Percentiles rank a stretch among this genome's conserved stretches.
Evolutionary conservation across 2,797 vertebrate genomes (phyloP).

Genomic region (Pachyuromys duprasi): DNA sequence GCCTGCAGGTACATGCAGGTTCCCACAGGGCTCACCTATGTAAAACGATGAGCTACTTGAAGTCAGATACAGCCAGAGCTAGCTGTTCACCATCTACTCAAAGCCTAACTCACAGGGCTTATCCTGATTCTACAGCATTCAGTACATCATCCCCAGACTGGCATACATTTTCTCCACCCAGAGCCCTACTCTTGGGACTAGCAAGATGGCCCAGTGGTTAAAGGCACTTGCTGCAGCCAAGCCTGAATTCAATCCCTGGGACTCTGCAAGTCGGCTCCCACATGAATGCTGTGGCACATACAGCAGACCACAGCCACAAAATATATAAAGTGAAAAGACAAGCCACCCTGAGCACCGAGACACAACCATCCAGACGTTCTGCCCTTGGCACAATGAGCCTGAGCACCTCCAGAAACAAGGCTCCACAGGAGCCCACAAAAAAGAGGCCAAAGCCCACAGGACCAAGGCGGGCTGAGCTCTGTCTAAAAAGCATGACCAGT

Average conservation of each 20-base stretch:
- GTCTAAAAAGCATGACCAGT: neutral
- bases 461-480: neutral
- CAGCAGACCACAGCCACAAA: neutral
- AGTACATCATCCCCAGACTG: neutral
- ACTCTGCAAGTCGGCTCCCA: neutral
- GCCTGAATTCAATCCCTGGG: neutral
- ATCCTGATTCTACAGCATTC: neutral
- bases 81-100: conserved; percentile 58
- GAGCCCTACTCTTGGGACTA: neutral
- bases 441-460: neutral
- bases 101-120: neutral
- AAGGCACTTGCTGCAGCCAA: neutral
- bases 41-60: conserved; percentile 74
- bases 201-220: neutral
- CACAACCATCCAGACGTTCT: neutral
- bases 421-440: neutral
- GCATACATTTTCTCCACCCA: neutral
- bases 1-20: conserved; percentile 62
- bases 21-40: conserved; percentile 74
- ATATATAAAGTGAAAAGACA: neutral
- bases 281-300: neutral
- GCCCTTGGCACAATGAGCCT: neutral
- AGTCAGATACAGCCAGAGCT: conserved; percentile 64
- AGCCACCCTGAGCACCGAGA: neutral
- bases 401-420: neutral